A percentile compares a stretch with the other conserved stretches of the same genome.
phyloP scores from a whole-genome alignment of 2,888 invertebrate species.

The Synanthedon andrenaeformis region DNA sequence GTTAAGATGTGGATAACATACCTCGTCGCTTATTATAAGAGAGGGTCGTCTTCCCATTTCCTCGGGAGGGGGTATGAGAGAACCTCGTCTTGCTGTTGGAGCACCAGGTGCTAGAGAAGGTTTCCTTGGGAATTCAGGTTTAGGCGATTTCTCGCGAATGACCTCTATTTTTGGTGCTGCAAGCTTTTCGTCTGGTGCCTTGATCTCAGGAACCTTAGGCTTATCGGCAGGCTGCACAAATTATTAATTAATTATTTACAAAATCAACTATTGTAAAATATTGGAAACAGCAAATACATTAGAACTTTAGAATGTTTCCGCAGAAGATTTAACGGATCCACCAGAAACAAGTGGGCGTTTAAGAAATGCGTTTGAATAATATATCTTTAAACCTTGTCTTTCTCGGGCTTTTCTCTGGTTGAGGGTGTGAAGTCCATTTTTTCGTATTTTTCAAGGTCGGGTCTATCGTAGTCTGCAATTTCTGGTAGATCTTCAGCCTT shows the following conservation, averaged over 20 bases:
- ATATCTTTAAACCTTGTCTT: slow-evolving; percentile 32
- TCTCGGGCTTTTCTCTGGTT: slow-evolving; percentile 61
- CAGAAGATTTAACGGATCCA: too few relatives aligned
- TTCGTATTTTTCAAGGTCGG: slow-evolving; percentile 78
- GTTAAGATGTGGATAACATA: slow-evolving; percentile 52
- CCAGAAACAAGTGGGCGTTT: neutral
- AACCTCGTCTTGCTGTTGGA: slow-evolving; percentile 75
- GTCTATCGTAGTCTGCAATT: slow-evolving; percentile 81
- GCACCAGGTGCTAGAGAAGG: slow-evolving; percentile 77
- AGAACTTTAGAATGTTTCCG: neutral
- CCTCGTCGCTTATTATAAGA: slow-evolving; percentile 94
- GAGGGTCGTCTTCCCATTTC: slow-evolving; percentile 89
- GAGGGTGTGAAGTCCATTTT: slow-evolving; percentile 65
- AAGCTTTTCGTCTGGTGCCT: slow-evolving; percentile 69
- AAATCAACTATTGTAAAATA: neutral
- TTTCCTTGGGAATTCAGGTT: slow-evolving; percentile 75
- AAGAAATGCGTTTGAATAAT: neutral
- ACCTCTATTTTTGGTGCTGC: slow-evolving; percentile 90
- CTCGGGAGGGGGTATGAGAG: slow-evolving; percentile 90
- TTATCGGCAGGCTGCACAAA: slow-evolving; percentile 16
- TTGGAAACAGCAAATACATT: neutral
- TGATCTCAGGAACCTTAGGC: slow-evolving; percentile 76
- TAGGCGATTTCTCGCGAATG: slow-evolving; percentile 81
- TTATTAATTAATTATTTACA: too few relatives aligned
- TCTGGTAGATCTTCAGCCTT: slow-evolving; percentile 73